Conservation (phyloP, 1,140 invertebrate species). For the Temnothorax nylanderi region DNA sequence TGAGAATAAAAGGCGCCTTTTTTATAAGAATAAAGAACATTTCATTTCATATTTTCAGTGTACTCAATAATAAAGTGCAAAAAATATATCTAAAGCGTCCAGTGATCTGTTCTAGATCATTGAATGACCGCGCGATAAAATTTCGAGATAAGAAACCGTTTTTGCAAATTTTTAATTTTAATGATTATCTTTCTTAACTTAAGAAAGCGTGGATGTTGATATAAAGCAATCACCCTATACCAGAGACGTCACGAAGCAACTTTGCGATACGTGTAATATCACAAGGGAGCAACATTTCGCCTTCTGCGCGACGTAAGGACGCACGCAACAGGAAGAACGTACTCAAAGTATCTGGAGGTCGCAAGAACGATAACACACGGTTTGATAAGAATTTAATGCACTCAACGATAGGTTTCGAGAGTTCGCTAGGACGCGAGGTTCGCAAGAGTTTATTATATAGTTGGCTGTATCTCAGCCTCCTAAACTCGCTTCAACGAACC, state of each 20-base stretch:
- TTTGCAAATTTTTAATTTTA: not conserved
- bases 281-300: constrained; percentile 70
- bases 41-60: not conserved
- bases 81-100: not conserved
- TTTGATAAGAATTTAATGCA: not conserved
- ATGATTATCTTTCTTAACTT: not conserved
- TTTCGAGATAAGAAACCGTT: not conserved
- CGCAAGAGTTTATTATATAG: not conserved
- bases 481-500: not conserved
- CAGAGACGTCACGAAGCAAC: constrained; percentile 75
- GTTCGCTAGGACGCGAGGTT: not conserved
- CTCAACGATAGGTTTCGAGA: not conserved
- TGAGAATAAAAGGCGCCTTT: not conserved
- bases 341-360: not conserved
- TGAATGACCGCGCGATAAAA: not conserved
- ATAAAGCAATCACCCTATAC: constrained; percentile 65
- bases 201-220: constrained; percentile 53
- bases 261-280: constrained; percentile 48
- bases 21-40: not conserved
- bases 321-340: constrained; percentile 8
- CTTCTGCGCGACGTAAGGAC: not conserved
- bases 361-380: not conserved
- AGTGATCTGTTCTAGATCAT: not conserved
- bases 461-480: not conserved
- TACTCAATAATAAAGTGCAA: not conserved